Conservation (phyloP, 2,113 vertebrate genomes). For the Vombatus ursinus region DNA sequence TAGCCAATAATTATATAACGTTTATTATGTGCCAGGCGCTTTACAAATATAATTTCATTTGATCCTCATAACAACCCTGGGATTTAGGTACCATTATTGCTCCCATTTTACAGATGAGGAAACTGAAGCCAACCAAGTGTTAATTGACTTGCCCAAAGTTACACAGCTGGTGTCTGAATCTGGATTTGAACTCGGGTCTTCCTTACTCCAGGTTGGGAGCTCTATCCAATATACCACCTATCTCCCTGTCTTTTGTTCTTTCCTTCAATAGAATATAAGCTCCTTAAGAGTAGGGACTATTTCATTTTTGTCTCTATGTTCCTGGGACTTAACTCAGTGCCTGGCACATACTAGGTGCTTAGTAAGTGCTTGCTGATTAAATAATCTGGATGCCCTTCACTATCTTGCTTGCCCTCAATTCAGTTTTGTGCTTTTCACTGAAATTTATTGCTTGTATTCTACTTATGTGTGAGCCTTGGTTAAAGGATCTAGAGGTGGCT, state of each 20-base stretch:
- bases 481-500: background rate
- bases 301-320: background rate
- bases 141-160: background rate
- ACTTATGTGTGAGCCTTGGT: background rate
- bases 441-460: background rate
- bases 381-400: background rate
- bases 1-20: no score
- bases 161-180: background rate
- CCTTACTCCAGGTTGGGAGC: background rate
- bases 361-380: background rate
- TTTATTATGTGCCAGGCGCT: background rate
- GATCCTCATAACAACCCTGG: background rate
- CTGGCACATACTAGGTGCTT: background rate
- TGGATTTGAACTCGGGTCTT: background rate
- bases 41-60: background rate
- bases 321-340: background rate
- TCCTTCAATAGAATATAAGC: background rate
- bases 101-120: background rate
- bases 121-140: background rate
- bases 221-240: background rate
- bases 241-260: background rate
- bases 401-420: background rate
- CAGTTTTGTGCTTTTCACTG: background rate
- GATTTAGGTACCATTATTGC: background rate
- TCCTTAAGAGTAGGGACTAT: background rate